Evolutionary conservation across 2,797 vertebrate genomes (phyloP).

Genomic region (Labeo calbasu): DNA sequence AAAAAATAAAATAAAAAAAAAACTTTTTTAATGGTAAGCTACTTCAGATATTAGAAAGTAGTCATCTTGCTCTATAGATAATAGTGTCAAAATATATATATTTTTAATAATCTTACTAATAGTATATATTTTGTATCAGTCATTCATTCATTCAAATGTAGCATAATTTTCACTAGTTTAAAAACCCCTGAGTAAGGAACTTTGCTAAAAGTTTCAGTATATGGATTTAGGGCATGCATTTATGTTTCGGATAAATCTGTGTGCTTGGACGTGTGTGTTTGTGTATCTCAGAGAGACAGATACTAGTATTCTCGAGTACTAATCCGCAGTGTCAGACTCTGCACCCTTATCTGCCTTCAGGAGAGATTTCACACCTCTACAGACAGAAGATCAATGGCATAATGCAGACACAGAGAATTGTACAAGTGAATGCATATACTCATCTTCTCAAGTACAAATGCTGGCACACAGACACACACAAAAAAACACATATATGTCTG

Average conservation of each 20-base stretch:
- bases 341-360: conserved; percentile 43
- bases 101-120: not conserved
- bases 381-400: conserved; percentile 72
- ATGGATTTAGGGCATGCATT: not conserved
- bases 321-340: conserved; percentile 63
- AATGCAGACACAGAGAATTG: conserved; percentile 53
- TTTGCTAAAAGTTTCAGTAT: not conserved
- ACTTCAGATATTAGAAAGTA: too few relatives aligned
- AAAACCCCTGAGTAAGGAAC: not conserved
- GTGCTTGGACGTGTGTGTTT: not conserved
- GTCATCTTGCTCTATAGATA: too few relatives aligned
- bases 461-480: conserved; percentile 2
- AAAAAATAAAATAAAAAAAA: too few relatives aligned
- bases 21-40: too few relatives aligned
- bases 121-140: not conserved
- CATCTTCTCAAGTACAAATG: conserved; percentile 4
- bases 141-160: not conserved
- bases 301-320: conserved; percentile 60
- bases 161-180: not conserved
- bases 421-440: conserved; percentile 12
- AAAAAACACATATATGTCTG: too few relatives aligned
- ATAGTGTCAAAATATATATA: too few relatives aligned
- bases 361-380: conserved; percentile 45
- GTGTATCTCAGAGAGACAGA: not conserved
- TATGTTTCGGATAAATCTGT: not conserved